Percentiles rank a stretch among this genome's conserved stretches.
Conservation (phyloP, 2,113 vertebrate genomes). For the Alces alces region DNA sequence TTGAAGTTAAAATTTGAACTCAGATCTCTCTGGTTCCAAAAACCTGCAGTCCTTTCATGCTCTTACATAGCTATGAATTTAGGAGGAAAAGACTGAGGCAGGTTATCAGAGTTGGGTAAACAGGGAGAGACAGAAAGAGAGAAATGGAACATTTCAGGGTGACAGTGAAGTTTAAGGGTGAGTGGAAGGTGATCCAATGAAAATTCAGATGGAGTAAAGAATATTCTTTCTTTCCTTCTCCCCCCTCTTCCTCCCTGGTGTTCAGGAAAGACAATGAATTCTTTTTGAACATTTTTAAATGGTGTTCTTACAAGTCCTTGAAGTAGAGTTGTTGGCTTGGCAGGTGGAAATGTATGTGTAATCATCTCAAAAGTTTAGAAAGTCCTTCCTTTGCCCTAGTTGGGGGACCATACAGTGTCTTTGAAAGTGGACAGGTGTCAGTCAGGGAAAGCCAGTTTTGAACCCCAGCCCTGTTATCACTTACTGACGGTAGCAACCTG, state of each 20-base stretch:
- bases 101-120: background rate
- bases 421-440: background rate
- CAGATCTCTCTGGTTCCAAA: background rate
- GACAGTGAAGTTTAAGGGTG: background rate
- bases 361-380: background rate
- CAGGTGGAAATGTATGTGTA: background rate
- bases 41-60: background rate
- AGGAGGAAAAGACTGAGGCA: background rate
- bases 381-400: background rate
- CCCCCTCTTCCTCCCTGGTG: background rate
- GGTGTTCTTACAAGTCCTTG: background rate
- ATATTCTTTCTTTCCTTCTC: background rate
- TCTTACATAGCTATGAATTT: background rate
- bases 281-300: background rate
- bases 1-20: background rate
- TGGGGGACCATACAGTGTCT: background rate
- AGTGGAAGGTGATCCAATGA: background rate
- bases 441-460: background rate
- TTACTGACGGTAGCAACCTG: background rate
- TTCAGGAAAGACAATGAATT: background rate
- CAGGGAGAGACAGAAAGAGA: background rate
- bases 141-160: background rate
- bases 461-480: background rate
- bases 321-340: background rate
- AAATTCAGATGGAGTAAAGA: background rate